These are phyloP conservation scores for Drosophila pallidifrons DNA, from an alignment of 1,140 invertebrate genomes.

Conservation along the genomic window DNA sequence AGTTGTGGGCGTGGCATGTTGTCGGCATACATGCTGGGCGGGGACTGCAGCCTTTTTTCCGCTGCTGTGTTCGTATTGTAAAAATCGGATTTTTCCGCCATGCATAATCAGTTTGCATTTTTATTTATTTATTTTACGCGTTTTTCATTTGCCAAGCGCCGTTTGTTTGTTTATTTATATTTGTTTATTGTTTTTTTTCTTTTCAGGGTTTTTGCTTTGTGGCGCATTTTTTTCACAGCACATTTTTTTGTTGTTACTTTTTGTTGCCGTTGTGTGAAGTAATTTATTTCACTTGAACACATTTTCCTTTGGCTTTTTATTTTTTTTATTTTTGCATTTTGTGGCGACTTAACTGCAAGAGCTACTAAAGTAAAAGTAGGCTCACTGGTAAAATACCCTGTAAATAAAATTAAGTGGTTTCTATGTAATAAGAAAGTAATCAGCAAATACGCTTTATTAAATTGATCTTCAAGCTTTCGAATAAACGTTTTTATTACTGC, in stretches of 20 bases:
- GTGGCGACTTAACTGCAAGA: slow-evolving; percentile 60
- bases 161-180: slow-evolving; percentile 52
- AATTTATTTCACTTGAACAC: slow-evolving; percentile 83
- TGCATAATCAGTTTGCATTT: slow-evolving; percentile 81
- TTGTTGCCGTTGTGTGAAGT: slow-evolving; percentile 69
- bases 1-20: slow-evolving; percentile 70
- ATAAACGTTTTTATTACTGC: too few species aligned
- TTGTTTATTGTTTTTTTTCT: slow-evolving; percentile 64
- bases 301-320: slow-evolving; percentile 65
- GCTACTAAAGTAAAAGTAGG: slow-evolving; percentile 10
- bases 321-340: slow-evolving; percentile 23
- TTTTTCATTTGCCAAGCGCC: slow-evolving; percentile 70
- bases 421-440: too few species aligned
- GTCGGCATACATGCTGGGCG: slow-evolving; percentile 44
- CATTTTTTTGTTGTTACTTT: slow-evolving; percentile 33
- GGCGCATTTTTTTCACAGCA: slow-evolving; percentile 15
- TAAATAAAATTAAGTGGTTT: neutral
- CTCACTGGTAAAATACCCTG: neutral
- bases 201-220: slow-evolving; percentile 23
- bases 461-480: too few species aligned
- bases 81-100: slow-evolving; percentile 78
- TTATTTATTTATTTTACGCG: slow-evolving; percentile 83
- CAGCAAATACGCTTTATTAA: too few species aligned
- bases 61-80: slow-evolving; percentile 10
- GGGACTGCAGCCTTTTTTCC: slow-evolving; percentile 38